These are phyloP conservation scores for Halcyon senegalensis DNA, from an alignment of 2,113 vertebrate species.

Conservation along the genomic window DNA sequence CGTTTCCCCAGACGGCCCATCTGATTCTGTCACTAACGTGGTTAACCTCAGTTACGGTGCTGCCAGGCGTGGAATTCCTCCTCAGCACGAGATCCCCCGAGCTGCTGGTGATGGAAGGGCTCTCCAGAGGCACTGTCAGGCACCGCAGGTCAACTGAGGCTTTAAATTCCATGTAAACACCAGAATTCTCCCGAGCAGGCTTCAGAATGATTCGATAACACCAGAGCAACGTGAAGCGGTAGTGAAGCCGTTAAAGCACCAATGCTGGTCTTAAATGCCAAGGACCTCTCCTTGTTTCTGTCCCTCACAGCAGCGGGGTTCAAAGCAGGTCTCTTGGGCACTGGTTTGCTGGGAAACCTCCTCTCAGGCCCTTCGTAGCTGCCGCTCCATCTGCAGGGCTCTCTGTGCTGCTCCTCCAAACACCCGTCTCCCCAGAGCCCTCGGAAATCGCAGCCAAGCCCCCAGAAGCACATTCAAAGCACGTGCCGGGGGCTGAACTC, in stretches of 20 bases:
- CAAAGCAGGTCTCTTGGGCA: accelerated
- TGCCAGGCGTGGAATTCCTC: not conserved
- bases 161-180: not conserved
- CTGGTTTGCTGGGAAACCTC: not conserved
- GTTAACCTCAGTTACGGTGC: not conserved
- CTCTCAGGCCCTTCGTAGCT: not conserved
- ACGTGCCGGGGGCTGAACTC: no score
- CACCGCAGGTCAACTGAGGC: not conserved
- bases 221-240: no score
- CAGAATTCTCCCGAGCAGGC: not conserved
- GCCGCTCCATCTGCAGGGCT: not conserved
- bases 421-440: not conserved
- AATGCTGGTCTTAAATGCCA: not conserved
- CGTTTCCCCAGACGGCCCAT: not conserved
- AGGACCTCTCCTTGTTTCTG: not conserved
- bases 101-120: not conserved
- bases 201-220: not conserved
- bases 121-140: not conserved
- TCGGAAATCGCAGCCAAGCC: not conserved
- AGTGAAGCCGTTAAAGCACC: not conserved
- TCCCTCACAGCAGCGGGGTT: not conserved
- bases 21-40: not conserved
- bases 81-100: not conserved
- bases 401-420: not conserved
- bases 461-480: not conserved